These are phyloP conservation scores for Lepus oiostolus DNA, from an alignment of 2,797 vertebrate species.

Conservation along the genomic window DNA sequence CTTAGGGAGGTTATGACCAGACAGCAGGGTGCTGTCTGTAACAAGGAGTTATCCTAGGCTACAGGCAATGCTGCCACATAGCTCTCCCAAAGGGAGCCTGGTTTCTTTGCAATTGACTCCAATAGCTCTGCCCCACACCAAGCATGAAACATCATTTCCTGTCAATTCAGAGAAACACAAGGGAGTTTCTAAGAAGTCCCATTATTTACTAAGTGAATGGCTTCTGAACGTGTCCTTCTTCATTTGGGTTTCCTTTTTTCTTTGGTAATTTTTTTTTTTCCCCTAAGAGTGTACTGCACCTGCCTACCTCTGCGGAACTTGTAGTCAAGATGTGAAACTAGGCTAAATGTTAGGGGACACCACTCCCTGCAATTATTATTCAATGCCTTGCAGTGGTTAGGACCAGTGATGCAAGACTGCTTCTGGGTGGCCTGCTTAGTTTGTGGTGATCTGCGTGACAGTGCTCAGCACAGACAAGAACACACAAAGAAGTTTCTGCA, in stretches of 20 bases:
- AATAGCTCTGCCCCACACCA: background rate
- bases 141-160: constrained; percentile 59
- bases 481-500: background rate
- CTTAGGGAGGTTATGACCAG: constrained; percentile 41
- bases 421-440: constrained; percentile 17
- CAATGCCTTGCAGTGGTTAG: background rate
- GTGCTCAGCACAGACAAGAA: background rate
- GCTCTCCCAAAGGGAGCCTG: background rate
- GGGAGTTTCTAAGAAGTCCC: constrained; percentile 43
- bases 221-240: constrained; percentile 57
- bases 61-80: accelerated
- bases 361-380: constrained; percentile 18
- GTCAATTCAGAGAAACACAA: constrained; percentile 3
- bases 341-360: constrained; percentile 40
- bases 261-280: background rate
- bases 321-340: background rate
- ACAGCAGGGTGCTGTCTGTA: constrained; percentile 4
- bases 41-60: accelerated
- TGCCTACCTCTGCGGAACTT: background rate
- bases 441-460: background rate
- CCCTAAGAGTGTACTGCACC: background rate
- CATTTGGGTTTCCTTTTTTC: background rate
- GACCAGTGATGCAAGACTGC: background rate
- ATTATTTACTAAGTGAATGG: constrained; percentile 56
- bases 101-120: background rate